phyloP scores from a whole-genome alignment of 2,797 vertebrate genomes.

The Octomys mimax region DNA sequence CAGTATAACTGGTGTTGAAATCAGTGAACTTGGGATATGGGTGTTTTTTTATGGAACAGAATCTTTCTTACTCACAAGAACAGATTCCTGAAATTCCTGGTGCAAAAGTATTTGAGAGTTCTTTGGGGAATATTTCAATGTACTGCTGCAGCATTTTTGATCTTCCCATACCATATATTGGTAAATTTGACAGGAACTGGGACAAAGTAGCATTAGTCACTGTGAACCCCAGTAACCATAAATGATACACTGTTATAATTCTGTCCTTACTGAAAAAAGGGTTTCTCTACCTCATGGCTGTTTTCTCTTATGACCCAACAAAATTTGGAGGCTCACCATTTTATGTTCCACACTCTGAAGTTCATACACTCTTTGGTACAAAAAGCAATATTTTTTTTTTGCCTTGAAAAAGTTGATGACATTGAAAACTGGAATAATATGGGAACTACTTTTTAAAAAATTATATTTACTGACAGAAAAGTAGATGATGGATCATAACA shows the following conservation, averaged over 20 bases:
- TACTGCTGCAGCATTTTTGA: conserved; percentile 94
- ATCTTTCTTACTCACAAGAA: no score
- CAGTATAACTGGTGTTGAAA: no score
- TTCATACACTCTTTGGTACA: conserved; percentile 87
- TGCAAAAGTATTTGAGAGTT: conserved; percentile 87
- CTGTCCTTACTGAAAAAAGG: no score
- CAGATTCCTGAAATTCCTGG: no score
- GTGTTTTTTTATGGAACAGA: no score
- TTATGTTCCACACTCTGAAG: conserved; percentile 88
- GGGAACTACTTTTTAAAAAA: conserved; percentile 87
- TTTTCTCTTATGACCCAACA: no score
- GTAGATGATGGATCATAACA: conserved; percentile 57
- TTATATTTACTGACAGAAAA: conserved; percentile 86
- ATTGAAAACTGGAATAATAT: conserved; percentile 84
- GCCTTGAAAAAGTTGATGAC: conserved; percentile 83
- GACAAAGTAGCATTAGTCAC: conserved; percentile 96
- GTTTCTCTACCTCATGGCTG: no score
- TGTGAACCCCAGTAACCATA: conserved; percentile 93
- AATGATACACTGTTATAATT: no score
- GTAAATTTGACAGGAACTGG: conserved; percentile 95
- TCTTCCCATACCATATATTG: conserved; percentile 92
- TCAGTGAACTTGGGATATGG: no score
- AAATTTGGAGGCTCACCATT: conserved; percentile 88
- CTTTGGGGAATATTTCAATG: conserved; percentile 92
- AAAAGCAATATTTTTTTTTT: conserved; percentile 84